phyloP scores from a whole-genome alignment of 2,888 invertebrate species.

The Drosophila limbata region DNA sequence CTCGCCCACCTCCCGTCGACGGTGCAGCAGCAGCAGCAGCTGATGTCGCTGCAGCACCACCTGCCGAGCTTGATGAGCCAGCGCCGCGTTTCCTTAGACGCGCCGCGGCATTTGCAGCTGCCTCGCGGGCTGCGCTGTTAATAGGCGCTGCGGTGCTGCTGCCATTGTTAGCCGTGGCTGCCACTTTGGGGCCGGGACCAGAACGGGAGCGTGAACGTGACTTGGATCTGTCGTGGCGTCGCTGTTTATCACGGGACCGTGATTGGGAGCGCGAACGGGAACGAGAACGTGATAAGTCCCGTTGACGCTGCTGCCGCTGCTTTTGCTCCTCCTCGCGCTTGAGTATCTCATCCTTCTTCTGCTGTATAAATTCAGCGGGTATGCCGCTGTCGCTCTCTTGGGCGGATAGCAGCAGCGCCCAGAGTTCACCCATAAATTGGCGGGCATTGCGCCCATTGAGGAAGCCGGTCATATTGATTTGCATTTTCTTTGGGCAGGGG shows the following conservation, averaged over 20 bases:
- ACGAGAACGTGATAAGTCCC: conserved; percentile 78
- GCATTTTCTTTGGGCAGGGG: conserved; percentile 99
- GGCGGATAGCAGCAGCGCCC: conserved; percentile 97
- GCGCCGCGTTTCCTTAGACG: conserved; percentile 80
- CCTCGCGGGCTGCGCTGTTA: conserved; percentile 79
- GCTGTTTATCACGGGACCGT: conserved; percentile 44
- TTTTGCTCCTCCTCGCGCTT: conserved; percentile 87
- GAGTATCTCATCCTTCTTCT: conserved; percentile 98
- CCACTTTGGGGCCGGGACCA: conserved; percentile 36
- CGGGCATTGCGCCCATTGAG: conserved; percentile 98
- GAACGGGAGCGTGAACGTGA: conserved; percentile 65
- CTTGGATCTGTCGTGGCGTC: conserved; percentile 61
- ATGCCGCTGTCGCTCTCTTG: conserved; percentile 98
- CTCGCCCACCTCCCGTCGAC: conserved; percentile 70
- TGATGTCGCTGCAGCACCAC: conserved; percentile 59
- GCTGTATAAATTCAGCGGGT: conserved; percentile 96
- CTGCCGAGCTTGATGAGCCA: conserved; percentile 65
- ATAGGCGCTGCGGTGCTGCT: conserved; percentile 34
- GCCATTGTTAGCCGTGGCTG: conserved; percentile 50
- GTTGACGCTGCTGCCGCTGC: conserved; percentile 58
- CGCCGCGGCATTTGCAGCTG: conserved; percentile 78
- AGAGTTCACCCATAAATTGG: conserved; percentile 98
- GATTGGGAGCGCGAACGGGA: conserved; percentile 82
- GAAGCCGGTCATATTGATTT: conserved; percentile 99
- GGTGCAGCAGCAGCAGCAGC: conserved; percentile 63